Evolutionary conservation across 2,888 invertebrate genomes (phyloP).

Genomic region (Hyles lineata): DNA sequence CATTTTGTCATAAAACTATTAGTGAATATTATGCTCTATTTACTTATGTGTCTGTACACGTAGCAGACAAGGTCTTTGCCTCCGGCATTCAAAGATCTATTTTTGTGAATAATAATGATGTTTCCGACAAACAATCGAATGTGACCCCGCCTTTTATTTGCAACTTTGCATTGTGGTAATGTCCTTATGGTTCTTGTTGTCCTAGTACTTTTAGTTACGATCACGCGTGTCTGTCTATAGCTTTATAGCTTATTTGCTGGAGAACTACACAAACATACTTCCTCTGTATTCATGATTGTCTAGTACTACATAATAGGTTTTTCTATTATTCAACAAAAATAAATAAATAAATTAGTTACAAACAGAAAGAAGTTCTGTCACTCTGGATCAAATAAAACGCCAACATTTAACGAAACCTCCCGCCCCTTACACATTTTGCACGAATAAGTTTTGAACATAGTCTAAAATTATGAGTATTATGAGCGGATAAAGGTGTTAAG

Average conservation of each 20-base stretch:
- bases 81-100: slow-evolving; percentile 27
- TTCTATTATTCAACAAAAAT: neutral
- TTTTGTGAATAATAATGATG: slow-evolving; percentile 16
- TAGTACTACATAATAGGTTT: neutral
- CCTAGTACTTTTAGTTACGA: slow-evolving; percentile 13
- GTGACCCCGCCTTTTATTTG: slow-evolving; percentile 20
- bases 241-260: neutral
- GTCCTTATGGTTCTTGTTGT: neutral
- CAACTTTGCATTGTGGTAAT: neutral
- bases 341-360: too few relatives aligned
- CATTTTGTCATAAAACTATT: slow-evolving; percentile 5
- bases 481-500: neutral
- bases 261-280: too few relatives aligned
- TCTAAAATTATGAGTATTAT: too few relatives aligned
- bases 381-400: too few relatives aligned
- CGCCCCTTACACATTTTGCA: too few relatives aligned
- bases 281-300: neutral
- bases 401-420: too few relatives aligned
- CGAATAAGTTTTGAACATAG: too few relatives aligned
- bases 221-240: neutral
- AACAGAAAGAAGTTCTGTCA: too few relatives aligned
- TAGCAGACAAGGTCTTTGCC: slow-evolving; percentile 28
- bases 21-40: slow-evolving; percentile 21
- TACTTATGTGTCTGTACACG: slow-evolving; percentile 27
- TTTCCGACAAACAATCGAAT: slow-evolving; percentile 23